These are phyloP conservation scores for Diphyllodes magnificus DNA, from an alignment of 2,113 vertebrate species.

Conservation along the genomic window DNA sequence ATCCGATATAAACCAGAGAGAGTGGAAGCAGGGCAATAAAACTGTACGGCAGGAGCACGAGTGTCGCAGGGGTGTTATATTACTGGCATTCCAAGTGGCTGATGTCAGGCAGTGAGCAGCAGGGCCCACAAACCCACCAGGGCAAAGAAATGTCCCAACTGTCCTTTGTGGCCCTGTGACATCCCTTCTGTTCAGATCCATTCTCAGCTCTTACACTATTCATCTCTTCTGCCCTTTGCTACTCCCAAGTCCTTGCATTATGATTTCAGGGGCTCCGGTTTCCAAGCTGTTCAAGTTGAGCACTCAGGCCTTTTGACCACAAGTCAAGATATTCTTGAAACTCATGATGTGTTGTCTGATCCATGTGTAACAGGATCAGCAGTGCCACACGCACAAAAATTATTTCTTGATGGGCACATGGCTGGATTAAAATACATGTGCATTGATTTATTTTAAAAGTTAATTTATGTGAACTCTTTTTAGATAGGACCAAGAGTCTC, in stretches of 20 bases:
- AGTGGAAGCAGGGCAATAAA: constrained; percentile 64
- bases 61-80: constrained; percentile 47
- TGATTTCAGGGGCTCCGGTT: constrained; percentile 19
- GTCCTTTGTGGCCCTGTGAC: constrained; percentile 1
- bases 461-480: not conserved
- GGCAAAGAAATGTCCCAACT: not conserved
- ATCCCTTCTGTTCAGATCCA: not conserved
- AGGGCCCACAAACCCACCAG: not conserved
- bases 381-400: not conserved
- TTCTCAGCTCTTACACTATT: not conserved
- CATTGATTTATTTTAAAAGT: not conserved
- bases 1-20: constrained; percentile 56
- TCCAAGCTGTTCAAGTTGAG: constrained; percentile 9
- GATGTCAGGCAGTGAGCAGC: not conserved
- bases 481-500: not conserved
- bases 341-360: not conserved
- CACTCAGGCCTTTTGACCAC: not conserved
- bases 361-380: not conserved
- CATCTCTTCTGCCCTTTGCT: not conserved
- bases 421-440: not conserved
- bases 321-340: not conserved
- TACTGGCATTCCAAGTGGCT: constrained; percentile 49
- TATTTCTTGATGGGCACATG: not conserved
- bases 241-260: not conserved
- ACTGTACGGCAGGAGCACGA: constrained; percentile 20